These are phyloP conservation scores for Odontamblyopus rebecca DNA, from an alignment of 2,797 vertebrate genomes.

Conservation along the genomic window DNA sequence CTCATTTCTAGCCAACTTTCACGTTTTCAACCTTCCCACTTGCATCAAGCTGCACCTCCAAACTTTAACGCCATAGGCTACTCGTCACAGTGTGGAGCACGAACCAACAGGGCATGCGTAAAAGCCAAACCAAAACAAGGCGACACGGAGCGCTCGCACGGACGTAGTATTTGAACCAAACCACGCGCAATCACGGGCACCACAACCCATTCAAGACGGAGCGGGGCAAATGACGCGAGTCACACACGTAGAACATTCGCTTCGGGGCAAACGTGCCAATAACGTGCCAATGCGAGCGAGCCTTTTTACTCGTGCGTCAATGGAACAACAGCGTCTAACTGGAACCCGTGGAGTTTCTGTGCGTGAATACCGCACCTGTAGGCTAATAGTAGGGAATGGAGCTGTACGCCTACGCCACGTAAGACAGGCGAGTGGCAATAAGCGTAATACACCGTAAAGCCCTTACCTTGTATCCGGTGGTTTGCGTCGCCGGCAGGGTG, in stretches of 20 bases:
- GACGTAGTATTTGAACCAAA: neutral
- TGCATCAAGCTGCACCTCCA: no score
- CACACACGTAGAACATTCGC: neutral
- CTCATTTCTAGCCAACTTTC: neutral
- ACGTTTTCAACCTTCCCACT: no score
- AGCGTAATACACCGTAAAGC: neutral
- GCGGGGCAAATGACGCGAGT: neutral
- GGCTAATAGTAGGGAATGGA: neutral
- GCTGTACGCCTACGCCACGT: neutral
- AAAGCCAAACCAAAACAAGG: neutral
- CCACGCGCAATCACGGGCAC: neutral
- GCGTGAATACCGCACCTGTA: neutral
- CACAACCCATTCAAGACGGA: neutral
- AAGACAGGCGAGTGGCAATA: neutral
- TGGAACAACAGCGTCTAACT: neutral
- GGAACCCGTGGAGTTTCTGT: neutral
- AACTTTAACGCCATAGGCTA: no score
- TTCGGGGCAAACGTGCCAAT: neutral
- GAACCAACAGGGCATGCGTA: no score
- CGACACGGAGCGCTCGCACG: neutral
- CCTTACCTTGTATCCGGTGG: constrained; percentile 40
- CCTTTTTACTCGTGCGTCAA: neutral
- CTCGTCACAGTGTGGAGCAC: no score
- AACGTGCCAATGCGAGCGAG: no score
- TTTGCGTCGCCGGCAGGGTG: neutral